phyloP scores from a whole-genome alignment of 2,113 vertebrate genomes.

The Ahaetulla prasina region DNA sequence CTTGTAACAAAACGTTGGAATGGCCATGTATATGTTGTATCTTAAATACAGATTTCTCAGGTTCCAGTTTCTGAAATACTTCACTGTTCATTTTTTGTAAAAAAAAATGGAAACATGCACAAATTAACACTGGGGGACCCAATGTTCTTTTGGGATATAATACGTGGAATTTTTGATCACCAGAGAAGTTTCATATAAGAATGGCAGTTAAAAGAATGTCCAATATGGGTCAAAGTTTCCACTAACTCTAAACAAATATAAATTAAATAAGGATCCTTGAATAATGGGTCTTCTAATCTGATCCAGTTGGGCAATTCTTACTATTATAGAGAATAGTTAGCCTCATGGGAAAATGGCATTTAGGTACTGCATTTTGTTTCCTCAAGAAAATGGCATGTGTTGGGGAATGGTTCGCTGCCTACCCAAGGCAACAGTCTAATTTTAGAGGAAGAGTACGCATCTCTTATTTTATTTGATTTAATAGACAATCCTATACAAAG shows the following conservation, averaged over 20 bases:
- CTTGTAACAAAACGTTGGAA: background rate
- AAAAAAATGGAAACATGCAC: background rate
- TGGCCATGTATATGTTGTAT: background rate
- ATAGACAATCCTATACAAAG: background rate
- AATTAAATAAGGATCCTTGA: background rate
- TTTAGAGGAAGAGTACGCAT: background rate
- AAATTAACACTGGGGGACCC: background rate
- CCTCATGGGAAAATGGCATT: background rate
- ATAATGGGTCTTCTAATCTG: background rate
- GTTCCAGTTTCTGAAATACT: background rate
- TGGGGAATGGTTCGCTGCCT: no score
- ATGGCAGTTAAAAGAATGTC: background rate
- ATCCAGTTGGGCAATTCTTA: background rate
- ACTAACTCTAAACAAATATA: background rate
- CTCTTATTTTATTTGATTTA: background rate
- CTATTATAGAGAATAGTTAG: background rate
- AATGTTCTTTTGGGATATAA: background rate
- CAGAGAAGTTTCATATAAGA: background rate
- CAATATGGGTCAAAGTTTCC: background rate
- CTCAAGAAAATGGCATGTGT: background rate
- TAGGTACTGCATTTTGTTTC: background rate
- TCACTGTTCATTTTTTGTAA: background rate
- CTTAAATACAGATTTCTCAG: background rate
- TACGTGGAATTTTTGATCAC: background rate
- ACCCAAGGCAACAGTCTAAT: background rate